Evolutionary conservation across 1,140 invertebrate species (phyloP), one percentile per base, ranked within the genome.

Genomic region (Pararge aegeria): DNA sequence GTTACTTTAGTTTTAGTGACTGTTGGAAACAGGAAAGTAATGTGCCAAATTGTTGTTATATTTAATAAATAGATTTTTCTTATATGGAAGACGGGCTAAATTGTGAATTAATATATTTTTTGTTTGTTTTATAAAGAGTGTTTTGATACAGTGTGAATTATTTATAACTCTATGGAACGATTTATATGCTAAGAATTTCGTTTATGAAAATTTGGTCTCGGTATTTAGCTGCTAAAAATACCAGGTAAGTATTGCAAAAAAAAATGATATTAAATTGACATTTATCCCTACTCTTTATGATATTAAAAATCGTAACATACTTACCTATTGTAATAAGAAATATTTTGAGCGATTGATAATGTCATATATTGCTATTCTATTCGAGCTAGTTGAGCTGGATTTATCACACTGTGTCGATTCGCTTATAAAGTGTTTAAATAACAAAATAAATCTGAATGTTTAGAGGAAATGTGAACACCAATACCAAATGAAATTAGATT

Each of bases 21-120:
- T 52, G 61, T 64, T 64, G 18, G 29, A 64, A 64, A 64, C 61
- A 64, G 61, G 61, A 58, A 64, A 49, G 34, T 13, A 44, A 75
- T 75, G 81, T 83, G 81, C 81, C 81, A 83, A 83, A 81, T 77
- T 77, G 73, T 80, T 84, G 71, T 79, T 84, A 75, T 77, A 76
- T 75, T 70, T 70, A 71, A 42, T 18, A 42, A 10, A 74, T 73
- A 78, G 66, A 74, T 66, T 71, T 76, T 82, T 73, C 73, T 70
- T 80, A 75, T 72, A 76, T 62, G 67, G 57, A 68, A 67, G 57
- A 68, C 65, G 60, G 65, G 19, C 37, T 56, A 12, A 38, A 60
- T 60, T 61, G 52, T 55, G 52, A 50, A 50, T 57, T 57, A 46
- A 38, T 57, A 50, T 49, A 50, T 61, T 51, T 61, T 37, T 38